Conservation (phyloP, 2,888 invertebrate species). For the Cloeon dipterum region DNA sequence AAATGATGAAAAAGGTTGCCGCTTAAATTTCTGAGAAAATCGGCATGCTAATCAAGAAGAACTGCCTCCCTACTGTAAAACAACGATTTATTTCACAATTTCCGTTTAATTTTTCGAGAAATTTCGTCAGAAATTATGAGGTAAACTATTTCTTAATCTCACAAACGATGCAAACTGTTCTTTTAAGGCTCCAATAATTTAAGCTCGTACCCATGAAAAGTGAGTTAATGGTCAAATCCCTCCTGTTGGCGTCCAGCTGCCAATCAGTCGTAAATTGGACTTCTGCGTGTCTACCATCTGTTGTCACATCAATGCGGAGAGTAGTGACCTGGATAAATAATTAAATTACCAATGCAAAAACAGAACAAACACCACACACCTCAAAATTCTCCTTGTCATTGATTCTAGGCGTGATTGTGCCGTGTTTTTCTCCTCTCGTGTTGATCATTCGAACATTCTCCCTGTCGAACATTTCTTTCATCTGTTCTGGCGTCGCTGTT, state of each 20-base stretch:
- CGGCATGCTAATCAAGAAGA: too few relatives aligned
- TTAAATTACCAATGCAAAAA: not conserved
- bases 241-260: constrained; percentile 78
- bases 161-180: too few relatives aligned
- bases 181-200: not conserved
- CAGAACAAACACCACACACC: constrained; percentile 17
- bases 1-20: too few relatives aligned
- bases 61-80: too few relatives aligned
- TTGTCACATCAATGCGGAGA: constrained; percentile 68
- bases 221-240: constrained; percentile 95
- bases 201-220: constrained; percentile 56
- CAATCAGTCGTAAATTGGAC: constrained; percentile 86
- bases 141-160: too few relatives aligned
- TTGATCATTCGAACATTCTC: constrained; percentile 84
- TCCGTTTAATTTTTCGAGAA: too few relatives aligned
- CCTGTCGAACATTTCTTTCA: constrained; percentile 76
- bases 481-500: constrained; percentile 82
- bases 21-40: too few relatives aligned
- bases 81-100: too few relatives aligned
- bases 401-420: constrained; percentile 86
- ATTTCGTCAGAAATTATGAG: too few relatives aligned
- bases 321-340: constrained; percentile 42
- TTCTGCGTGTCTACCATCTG: constrained; percentile 88
- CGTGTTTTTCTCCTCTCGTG: constrained; percentile 76
- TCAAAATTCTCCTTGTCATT: constrained; percentile 89